phyloP scores from a whole-genome alignment of 2,888 invertebrate species.

The Sympetrum striolatum region DNA sequence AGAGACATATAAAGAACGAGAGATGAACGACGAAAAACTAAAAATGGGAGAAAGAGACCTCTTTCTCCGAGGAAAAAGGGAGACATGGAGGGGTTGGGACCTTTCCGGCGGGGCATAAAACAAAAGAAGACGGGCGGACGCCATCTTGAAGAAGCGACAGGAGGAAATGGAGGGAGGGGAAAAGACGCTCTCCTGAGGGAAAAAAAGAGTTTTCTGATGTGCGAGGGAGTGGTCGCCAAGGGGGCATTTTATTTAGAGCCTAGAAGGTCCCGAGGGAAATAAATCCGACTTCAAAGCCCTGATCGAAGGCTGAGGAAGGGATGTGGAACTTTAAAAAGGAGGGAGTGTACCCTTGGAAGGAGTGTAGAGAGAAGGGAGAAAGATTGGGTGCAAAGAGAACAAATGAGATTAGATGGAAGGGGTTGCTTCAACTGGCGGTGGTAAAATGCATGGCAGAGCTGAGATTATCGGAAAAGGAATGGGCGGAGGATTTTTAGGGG shows the following conservation, averaged over 20 bases:
- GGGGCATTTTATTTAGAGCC: slow-evolving; percentile 27
- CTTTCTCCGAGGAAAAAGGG: background rate
- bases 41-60: background rate
- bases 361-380: background rate
- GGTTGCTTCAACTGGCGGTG: background rate
- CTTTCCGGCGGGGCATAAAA: background rate
- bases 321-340: background rate
- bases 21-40: no score
- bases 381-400: background rate
- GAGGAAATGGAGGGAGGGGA: background rate
- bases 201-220: background rate
- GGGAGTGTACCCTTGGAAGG: no score
- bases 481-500: background rate
- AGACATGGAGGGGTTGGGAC: background rate
- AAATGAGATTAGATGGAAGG: background rate
- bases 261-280: background rate
- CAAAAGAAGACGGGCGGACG: background rate
- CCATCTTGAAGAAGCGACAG: background rate
- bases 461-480: background rate
- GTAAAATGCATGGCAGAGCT: background rate
- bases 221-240: background rate
- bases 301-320: slow-evolving; percentile 11
- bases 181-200: background rate
- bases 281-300: slow-evolving; percentile 26
- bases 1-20: no score